These are phyloP conservation scores for Paracanthobrama guichenoti DNA, from an alignment of 2,113 vertebrate species.

Conservation along the genomic window DNA sequence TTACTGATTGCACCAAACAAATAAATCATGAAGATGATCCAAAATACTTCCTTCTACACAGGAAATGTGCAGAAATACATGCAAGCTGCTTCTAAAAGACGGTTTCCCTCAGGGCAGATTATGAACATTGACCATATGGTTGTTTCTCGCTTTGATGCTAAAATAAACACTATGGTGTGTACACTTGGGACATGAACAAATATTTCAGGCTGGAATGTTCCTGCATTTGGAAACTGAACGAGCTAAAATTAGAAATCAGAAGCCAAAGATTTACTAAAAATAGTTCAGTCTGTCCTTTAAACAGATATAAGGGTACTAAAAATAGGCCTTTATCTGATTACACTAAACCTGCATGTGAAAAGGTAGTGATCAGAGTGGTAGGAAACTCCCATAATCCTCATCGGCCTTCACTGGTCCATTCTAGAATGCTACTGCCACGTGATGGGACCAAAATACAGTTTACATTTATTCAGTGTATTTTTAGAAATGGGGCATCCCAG, in stretches of 20 bases:
- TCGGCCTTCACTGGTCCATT: not conserved
- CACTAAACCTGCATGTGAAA: constrained; percentile 26
- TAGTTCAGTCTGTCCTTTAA: constrained; percentile 24
- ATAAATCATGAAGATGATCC: not conserved
- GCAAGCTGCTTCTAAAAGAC: not conserved
- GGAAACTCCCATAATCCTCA: constrained; percentile 12
- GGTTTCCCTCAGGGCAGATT: constrained; percentile 1
- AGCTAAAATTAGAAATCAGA: constrained; percentile 28
- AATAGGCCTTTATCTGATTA: constrained; percentile 38
- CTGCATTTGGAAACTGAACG: not conserved
- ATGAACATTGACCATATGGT: constrained; percentile 30
- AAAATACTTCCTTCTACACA: not conserved
- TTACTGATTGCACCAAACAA: not conserved
- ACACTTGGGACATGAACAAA: constrained; percentile 29
- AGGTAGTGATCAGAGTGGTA: not conserved
- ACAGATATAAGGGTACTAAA: constrained; percentile 17
- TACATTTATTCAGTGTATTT: not conserved
- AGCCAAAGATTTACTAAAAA: constrained; percentile 28
- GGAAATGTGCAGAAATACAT: not conserved
- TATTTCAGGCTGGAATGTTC: constrained; percentile 31
- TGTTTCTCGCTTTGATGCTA: constrained; percentile 41
- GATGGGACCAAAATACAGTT: not conserved
- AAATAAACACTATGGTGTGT: constrained; percentile 28
- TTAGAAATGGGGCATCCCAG: not conserved
- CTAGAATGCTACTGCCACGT: not conserved